A percentile compares a stretch with the other conserved stretches of the same genome.
Evolutionary conservation across 2,888 invertebrate genomes (phyloP).

Genomic region (Sussaba pulchella): DNA sequence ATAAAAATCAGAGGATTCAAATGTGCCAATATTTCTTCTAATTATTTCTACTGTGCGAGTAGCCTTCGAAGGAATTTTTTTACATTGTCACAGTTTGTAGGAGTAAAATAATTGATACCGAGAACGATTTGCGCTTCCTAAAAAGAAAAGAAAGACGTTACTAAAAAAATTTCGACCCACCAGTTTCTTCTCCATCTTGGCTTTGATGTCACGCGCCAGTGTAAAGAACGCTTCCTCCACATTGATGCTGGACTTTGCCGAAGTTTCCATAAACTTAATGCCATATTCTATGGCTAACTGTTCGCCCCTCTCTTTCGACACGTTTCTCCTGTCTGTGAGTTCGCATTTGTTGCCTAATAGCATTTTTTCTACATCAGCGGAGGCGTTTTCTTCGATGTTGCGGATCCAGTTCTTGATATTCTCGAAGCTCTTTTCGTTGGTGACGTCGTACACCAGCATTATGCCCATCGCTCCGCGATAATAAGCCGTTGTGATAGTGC

Average conservation of each 20-base stretch:
- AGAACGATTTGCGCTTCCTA: too few species aligned
- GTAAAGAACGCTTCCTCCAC: slow-evolving; percentile 99
- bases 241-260: slow-evolving; percentile 98
- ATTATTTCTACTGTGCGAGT: too few species aligned
- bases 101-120: too few species aligned
- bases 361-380: slow-evolving; percentile 99
- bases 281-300: slow-evolving; percentile 98
- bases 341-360: slow-evolving; percentile 99
- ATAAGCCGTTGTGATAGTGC: slow-evolving; percentile 99
- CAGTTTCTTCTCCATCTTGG: slow-evolving; percentile 99
- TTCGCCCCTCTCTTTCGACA: slow-evolving; percentile 97
- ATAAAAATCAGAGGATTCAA: not conserved
- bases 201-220: slow-evolving; percentile 98
- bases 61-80: too few species aligned
- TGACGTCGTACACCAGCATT: slow-evolving; percentile 99
- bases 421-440: slow-evolving; percentile 99
- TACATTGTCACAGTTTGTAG: too few species aligned
- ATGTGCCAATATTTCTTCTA: too few species aligned
- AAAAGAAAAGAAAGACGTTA: slow-evolving; percentile 74
- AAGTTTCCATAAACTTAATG: slow-evolving; percentile 99
- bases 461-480: slow-evolving; percentile 99
- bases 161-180: slow-evolving; percentile 86
- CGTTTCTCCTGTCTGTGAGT: slow-evolving; percentile 97
- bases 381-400: slow-evolving; percentile 99
- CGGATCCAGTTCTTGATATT: slow-evolving; percentile 99